Evolutionary conservation across 2,113 vertebrate genomes (phyloP).

Genomic region (Odobenus rosmarus): DNA sequence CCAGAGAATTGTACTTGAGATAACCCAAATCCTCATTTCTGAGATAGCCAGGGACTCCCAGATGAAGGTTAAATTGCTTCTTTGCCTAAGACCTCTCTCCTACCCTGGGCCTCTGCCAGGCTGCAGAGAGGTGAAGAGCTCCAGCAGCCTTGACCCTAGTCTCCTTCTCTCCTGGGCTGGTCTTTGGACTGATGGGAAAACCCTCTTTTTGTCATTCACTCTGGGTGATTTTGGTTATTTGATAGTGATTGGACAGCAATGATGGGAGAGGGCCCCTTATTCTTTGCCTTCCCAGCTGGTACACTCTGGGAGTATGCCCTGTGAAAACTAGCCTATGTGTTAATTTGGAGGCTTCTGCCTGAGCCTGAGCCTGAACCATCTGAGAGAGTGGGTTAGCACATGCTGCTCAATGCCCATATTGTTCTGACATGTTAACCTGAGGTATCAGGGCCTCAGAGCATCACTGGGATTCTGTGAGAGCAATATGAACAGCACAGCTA

Average conservation of each 20-base stretch:
- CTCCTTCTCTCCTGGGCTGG: background rate
- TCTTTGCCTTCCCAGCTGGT: rapidly evolving
- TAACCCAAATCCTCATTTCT: background rate
- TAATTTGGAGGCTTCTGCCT: background rate
- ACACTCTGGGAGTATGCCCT: background rate
- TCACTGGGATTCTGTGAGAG: background rate
- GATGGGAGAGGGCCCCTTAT: background rate
- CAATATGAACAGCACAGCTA: background rate
- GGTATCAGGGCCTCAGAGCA: background rate
- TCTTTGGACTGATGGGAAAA: background rate
- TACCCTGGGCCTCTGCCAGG: background rate
- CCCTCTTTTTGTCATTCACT: background rate
- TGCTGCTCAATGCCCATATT: background rate
- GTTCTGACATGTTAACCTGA: background rate
- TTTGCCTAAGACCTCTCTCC: background rate
- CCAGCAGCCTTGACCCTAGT: background rate
- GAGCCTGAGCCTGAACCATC: background rate
- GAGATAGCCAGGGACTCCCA: background rate
- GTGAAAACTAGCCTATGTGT: background rate
- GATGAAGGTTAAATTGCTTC: background rate
- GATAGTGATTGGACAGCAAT: background rate
- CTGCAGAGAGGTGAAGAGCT: background rate
- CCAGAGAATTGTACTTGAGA: background rate
- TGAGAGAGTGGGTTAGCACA: background rate
- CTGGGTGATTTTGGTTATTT: background rate